Evolutionary conservation across 2,888 invertebrate genomes (phyloP).

Genomic region (Lutraria lutraria): DNA sequence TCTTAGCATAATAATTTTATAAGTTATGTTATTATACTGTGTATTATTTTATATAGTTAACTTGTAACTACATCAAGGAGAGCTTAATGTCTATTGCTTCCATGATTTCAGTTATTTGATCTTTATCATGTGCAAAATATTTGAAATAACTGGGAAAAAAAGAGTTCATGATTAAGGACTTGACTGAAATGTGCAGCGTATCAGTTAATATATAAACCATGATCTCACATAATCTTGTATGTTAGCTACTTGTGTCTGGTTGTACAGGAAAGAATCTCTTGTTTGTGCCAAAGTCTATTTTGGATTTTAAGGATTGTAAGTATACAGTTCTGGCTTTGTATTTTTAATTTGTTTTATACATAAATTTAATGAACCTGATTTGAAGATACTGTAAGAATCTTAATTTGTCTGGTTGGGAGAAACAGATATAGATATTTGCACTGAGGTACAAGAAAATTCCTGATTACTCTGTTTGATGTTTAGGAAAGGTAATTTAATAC

Average conservation of each 20-base stretch:
- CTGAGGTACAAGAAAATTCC: background rate
- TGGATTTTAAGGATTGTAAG: background rate
- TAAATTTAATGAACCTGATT: constrained; percentile 3
- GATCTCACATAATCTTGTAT: background rate
- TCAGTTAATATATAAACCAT: background rate
- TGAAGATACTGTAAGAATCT: background rate
- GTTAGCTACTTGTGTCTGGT: background rate
- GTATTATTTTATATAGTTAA: background rate
- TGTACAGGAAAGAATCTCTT: background rate
- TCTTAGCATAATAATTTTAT: too few relatives aligned
- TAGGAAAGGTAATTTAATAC: background rate
- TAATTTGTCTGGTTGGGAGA: background rate
- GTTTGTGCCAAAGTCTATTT: constrained; percentile 17
- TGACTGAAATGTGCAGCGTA: background rate
- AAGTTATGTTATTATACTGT: too few relatives aligned
- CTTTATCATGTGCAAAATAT: constrained; percentile 3
- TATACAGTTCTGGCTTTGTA: background rate
- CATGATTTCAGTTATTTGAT: background rate
- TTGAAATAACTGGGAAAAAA: background rate
- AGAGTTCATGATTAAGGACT: background rate
- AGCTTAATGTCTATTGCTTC: background rate
- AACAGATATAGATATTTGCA: background rate
- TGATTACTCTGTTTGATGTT: background rate
- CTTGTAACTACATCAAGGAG: background rate
- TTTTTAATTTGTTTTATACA: background rate